Evolutionary conservation across 2,113 vertebrate species (phyloP).

Genomic region (Scophthalmus maximus): DNA sequence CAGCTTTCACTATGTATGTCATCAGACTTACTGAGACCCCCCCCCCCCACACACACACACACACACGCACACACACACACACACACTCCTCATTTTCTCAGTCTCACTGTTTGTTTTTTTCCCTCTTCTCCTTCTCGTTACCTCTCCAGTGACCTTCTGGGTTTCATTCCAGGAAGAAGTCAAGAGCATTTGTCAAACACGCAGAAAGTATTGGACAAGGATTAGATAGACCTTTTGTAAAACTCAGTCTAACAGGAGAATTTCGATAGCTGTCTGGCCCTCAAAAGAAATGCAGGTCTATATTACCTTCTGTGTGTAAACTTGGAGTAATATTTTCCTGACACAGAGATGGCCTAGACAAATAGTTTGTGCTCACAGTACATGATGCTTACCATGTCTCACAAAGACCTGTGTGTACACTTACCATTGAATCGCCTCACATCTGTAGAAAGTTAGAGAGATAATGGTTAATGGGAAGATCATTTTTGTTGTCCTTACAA

Average conservation of each 20-base stretch:
- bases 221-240: conserved; percentile 78
- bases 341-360: conserved; percentile 48
- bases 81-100: conserved; percentile 24
- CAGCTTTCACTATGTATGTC: conserved; percentile 83
- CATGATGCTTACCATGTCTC: conserved; percentile 34
- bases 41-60: not conserved
- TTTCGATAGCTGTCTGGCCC: conserved; percentile 57
- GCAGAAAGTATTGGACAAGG: conserved; percentile 53
- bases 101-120: not conserved
- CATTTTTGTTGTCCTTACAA: conserved; percentile 3
- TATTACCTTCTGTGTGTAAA: conserved; percentile 37
- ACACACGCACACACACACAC: not conserved
- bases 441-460: conserved; percentile 22
- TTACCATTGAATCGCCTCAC: conserved; percentile 11
- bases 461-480: not conserved
- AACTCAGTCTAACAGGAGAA: conserved; percentile 66
- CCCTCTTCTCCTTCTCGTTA: not conserved
- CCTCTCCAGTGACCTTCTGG: conserved; percentile 82
- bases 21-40: conserved; percentile 61
- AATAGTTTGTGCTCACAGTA: conserved; percentile 32
- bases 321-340: conserved; percentile 52
- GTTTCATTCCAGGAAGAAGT: conserved; percentile 83
- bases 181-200: conserved; percentile 84
- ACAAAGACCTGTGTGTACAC: conserved; percentile 1
- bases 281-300: conserved; percentile 48